Percentiles rank a stretch among this genome's conserved stretches.
Evolutionary conservation across 2,888 invertebrate species (phyloP).

Genomic region (Macrostomum cliftonense): DNA sequence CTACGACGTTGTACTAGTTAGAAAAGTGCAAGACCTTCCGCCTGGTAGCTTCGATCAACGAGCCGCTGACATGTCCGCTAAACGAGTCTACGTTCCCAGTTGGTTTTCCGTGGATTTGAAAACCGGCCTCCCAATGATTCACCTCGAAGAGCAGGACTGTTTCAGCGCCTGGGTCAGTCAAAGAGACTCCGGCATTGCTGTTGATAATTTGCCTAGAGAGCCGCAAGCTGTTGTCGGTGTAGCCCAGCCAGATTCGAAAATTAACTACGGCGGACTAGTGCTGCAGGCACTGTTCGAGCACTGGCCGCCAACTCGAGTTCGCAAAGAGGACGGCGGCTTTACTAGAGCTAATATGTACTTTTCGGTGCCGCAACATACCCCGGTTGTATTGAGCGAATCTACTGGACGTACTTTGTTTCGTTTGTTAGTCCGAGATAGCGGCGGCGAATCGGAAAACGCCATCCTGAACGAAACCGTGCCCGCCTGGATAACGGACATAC

Average conservation of each 20-base stretch:
- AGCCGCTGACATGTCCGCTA: conserved; percentile 52
- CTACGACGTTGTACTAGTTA: conserved; percentile 75
- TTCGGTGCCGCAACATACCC: conserved; percentile 78
- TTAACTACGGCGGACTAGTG: conserved; percentile 80
- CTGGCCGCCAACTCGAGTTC: conserved; percentile 46
- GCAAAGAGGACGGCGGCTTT: conserved; percentile 19
- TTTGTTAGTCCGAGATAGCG: conserved; percentile 66
- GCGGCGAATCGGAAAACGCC: conserved; percentile 77
- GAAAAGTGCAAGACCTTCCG: conserved; percentile 11
- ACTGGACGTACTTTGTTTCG: conserved; percentile 73
- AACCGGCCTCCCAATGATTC: conserved; percentile 92
- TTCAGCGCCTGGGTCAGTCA: conserved; percentile 96
- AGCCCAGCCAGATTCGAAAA: conserved; percentile 33
- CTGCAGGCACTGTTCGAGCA: conserved; percentile 81
- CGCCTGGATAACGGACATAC: conserved; percentile 80
- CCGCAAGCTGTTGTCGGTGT: conserved; percentile 50
- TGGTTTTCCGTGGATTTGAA: conserved; percentile 98
- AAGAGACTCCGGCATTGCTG: conserved; percentile 69
- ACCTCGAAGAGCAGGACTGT: conserved; percentile 90
- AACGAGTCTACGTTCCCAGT: conserved; percentile 84
- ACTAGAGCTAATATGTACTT: conserved; percentile 50
- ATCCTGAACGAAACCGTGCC: conserved; percentile 80
- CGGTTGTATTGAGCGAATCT: conserved; percentile 58
- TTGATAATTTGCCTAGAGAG: conserved; percentile 44
- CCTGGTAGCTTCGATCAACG: not conserved